A percentile compares a stretch with the other conserved stretches of the same genome.
phyloP scores from a whole-genome alignment of 2,797 vertebrate genomes.

The Melanotaenia pygmaea region DNA sequence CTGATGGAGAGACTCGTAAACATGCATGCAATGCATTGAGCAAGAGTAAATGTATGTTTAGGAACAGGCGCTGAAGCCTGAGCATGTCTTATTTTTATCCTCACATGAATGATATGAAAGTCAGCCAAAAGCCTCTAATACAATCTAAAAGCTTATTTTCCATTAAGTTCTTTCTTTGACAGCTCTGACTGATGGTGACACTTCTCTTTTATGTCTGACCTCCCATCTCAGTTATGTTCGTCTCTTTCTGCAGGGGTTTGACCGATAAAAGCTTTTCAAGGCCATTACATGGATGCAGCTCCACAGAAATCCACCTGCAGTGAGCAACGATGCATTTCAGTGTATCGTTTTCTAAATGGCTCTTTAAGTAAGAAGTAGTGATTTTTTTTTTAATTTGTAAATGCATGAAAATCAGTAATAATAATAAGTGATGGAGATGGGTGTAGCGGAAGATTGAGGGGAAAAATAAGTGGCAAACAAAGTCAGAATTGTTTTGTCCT shows the following conservation, averaged over 20 bases:
- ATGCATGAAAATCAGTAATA: background rate
- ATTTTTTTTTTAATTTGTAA: background rate
- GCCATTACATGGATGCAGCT: background rate
- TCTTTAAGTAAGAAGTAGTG: background rate
- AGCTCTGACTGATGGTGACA: slow-evolving; percentile 32
- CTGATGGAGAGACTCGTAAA: background rate
- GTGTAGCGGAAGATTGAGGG: background rate
- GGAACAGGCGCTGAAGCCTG: slow-evolving; percentile 3
- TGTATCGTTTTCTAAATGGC: background rate
- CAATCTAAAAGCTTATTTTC: slow-evolving; percentile 26
- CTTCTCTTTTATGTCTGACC: slow-evolving; percentile 3
- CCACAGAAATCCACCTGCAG: background rate
- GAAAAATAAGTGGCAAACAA: background rate
- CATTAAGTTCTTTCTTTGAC: background rate
- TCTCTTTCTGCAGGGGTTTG: background rate
- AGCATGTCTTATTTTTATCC: slow-evolving; percentile 7
- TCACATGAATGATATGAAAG: background rate
- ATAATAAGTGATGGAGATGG: background rate
- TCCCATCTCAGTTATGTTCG: slow-evolving; percentile 6
- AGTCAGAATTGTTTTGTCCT: background rate
- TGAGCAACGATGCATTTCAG: background rate
- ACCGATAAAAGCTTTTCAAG: slow-evolving; percentile 7
- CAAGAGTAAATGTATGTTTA: background rate
- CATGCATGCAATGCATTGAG: background rate
- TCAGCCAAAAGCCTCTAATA: slow-evolving; percentile 7